phyloP scores from a whole-genome alignment of 2,113 vertebrate genomes.

The Formicarius rufipectus region DNA sequence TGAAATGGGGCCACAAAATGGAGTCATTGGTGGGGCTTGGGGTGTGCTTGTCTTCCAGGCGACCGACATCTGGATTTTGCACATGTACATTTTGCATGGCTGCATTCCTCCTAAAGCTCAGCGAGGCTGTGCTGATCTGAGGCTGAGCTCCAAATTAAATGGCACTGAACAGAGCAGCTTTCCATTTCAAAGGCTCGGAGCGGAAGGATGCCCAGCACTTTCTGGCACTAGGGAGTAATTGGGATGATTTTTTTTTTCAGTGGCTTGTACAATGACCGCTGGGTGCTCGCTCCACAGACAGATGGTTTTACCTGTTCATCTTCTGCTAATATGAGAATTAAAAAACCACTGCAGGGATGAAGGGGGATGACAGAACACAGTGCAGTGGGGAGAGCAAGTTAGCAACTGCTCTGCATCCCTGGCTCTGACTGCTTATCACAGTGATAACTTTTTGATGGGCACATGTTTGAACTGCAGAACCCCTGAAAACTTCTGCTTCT shows the following conservation, averaged over 20 bases:
- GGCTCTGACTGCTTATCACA: not conserved
- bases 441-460: not conserved
- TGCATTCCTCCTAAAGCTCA: not conserved
- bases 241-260: not conserved
- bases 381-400: not conserved
- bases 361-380: not conserved
- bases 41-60: not conserved
- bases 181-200: conserved; percentile 53
- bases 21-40: not conserved
- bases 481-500: not conserved
- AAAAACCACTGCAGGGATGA: not conserved
- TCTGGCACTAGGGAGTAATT: conserved; percentile 9
- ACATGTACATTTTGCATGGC: not conserved
- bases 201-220: not conserved
- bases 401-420: not conserved
- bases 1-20: not conserved
- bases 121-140: conserved; percentile 6
- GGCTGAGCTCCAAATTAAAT: conserved; percentile 54
- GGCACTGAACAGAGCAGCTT: not conserved
- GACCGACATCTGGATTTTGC: conserved; percentile 1
- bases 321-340: conserved; percentile 18
- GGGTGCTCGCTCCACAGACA: not conserved
- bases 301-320: conserved; percentile 19
- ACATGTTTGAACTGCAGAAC: not conserved
- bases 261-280: not conserved